These are phyloP conservation scores for Asbolus verrucosus DNA, from an alignment of 1,140 invertebrate species.

Conservation along the genomic window DNA sequence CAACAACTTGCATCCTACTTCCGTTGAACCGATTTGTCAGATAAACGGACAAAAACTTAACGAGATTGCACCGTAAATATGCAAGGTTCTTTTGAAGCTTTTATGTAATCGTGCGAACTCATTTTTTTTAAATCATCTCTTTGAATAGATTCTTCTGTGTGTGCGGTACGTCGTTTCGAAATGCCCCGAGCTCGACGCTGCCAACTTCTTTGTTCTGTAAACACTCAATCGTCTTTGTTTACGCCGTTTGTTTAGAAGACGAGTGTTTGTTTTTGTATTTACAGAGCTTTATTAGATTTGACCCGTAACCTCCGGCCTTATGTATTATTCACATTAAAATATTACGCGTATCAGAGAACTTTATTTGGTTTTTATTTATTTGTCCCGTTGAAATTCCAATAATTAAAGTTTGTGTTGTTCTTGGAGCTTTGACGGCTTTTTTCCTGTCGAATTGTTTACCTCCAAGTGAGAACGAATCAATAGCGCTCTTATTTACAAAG, in stretches of 20 bases:
- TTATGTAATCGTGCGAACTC: not conserved
- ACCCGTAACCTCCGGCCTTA: not conserved
- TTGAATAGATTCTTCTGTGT: constrained; percentile 1
- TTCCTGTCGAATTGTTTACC: not conserved
- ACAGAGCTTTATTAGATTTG: constrained; percentile 23
- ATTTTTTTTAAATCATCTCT: constrained; percentile 1
- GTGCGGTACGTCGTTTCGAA: too few relatives aligned
- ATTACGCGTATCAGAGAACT: not conserved
- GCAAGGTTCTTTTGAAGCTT: constrained; percentile 18
- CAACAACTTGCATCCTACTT: too few relatives aligned
- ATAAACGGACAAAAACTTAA: constrained; percentile 32
- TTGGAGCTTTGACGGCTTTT: not conserved
- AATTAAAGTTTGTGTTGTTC: too few relatives aligned
- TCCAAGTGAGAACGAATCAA: not conserved
- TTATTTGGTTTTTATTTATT: too few relatives aligned
- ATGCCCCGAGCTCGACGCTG: constrained; percentile 15
- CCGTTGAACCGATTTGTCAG: constrained; percentile 20
- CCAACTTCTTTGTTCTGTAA: constrained; percentile 40
- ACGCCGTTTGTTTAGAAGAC: constrained; percentile 14
- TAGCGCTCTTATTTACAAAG: constrained; percentile 12
- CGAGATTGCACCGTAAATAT: constrained; percentile 39
- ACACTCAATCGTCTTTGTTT: constrained; percentile 42
- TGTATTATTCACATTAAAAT: constrained; percentile 27
- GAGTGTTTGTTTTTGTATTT: constrained; percentile 41
- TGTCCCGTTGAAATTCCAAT: too few relatives aligned